A percentile compares a stretch with the other conserved stretches of the same genome.
phyloP scores from a whole-genome alignment of 35 echinoderm and acorn worm species.

The Ptychodera flava region DNA sequence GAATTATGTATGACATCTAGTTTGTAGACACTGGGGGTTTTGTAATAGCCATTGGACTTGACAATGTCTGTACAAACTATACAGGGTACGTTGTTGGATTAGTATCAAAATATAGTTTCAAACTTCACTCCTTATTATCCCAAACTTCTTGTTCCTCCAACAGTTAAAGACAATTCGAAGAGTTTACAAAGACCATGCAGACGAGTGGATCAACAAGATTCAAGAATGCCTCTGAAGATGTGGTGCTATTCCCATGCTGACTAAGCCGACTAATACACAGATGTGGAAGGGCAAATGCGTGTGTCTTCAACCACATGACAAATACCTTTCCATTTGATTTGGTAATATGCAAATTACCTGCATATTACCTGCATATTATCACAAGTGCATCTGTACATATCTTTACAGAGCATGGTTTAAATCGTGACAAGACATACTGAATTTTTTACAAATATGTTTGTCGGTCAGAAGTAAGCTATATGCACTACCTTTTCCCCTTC shows the following conservation, averaged over 20 bases:
- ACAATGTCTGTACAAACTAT: no score
- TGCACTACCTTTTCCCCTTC: not conserved
- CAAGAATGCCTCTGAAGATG: slow-evolving; percentile 84
- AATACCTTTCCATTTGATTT: not conserved
- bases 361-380: not conserved
- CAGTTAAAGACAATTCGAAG: slow-evolving; percentile 86
- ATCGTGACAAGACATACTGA: no score
- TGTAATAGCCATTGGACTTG: no score
- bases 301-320: not conserved
- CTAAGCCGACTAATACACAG: not conserved
- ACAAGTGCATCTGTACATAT: not conserved
- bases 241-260: not conserved
- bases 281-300: not conserved
- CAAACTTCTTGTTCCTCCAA: no score
- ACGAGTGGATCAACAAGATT: slow-evolving; percentile 95
- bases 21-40: no score
- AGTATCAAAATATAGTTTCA: no score
- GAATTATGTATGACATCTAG: no score
- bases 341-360: not conserved
- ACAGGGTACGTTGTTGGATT: no score
- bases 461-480: not conserved
- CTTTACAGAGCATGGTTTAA: not conserved
- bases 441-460: not conserved
- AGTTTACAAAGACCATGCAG: slow-evolving; percentile 77
- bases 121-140: no score